Conservation (phyloP, 2,113 vertebrate species). For the Crotalus viridis region DNA sequence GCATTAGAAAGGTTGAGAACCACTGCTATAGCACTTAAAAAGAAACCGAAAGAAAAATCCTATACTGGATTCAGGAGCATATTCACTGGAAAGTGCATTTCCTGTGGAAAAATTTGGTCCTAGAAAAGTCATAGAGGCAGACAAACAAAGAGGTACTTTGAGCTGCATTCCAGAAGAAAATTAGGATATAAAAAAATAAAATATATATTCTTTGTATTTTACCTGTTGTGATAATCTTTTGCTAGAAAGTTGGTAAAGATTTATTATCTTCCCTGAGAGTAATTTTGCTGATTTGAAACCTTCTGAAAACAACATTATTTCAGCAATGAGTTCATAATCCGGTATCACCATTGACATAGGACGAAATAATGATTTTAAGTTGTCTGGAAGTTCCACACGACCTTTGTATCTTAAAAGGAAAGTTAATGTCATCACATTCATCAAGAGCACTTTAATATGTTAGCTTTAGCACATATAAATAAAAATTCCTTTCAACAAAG, state of each 20-base stretch:
- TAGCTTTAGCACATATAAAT: neutral
- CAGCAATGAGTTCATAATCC: constrained; percentile 63
- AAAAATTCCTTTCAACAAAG: neutral
- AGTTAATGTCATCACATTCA: neutral
- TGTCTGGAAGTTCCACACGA: constrained; percentile 66
- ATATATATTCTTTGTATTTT: neutral
- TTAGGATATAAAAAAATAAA: neutral
- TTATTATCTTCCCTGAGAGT: constrained; percentile 65
- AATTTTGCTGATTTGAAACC: constrained; percentile 67
- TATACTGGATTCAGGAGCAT: neutral
- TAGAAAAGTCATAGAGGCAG: neutral
- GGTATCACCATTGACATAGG: constrained; percentile 70
- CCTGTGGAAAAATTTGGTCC: neutral
- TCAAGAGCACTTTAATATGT: neutral
- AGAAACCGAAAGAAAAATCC: neutral
- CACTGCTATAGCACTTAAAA: neutral
- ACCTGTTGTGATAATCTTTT: constrained; percentile 70
- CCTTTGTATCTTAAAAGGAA: constrained; percentile 58
- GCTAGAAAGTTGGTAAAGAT: constrained; percentile 58
- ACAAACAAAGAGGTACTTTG: neutral
- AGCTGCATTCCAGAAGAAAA: neutral
- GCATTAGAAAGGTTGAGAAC: too few relatives aligned
- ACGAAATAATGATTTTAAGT: constrained; percentile 68
- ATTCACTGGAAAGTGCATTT: neutral
- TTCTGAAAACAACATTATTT: constrained; percentile 65